These are phyloP conservation scores for Sturnus vulgaris DNA, from an alignment of 2,113 vertebrate genomes.

Conservation along the genomic window DNA sequence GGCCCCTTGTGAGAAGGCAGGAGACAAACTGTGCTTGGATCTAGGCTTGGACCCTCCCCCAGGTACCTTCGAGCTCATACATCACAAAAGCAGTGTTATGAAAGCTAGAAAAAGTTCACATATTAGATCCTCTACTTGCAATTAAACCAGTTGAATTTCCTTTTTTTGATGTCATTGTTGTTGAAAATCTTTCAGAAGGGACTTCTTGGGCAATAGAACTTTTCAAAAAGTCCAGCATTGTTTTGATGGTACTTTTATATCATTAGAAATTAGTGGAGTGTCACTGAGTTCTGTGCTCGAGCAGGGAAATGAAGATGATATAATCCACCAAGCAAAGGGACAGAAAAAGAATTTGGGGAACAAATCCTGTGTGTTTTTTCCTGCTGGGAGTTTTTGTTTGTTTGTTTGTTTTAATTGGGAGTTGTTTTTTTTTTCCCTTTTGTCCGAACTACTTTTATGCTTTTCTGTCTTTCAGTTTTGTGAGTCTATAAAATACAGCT, in stretches of 20 bases:
- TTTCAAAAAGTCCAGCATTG: background rate
- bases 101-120: background rate
- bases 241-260: background rate
- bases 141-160: background rate
- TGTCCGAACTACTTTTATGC: background rate
- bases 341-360: background rate
- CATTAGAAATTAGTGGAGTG: background rate
- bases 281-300: background rate
- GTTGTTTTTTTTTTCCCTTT: background rate
- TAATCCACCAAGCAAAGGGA: background rate
- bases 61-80: background rate
- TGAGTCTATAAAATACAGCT: background rate
- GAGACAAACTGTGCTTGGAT: background rate
- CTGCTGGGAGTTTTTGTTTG: background rate
- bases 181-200: background rate
- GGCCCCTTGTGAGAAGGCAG: background rate
- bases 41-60: background rate
- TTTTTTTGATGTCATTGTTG: fast-evolving
- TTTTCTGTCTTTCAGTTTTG: background rate
- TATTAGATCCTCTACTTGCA: background rate
- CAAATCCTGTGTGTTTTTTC: background rate
- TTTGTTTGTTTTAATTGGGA: background rate
- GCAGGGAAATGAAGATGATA: background rate
- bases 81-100: background rate
- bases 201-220: background rate